Conservation (phyloP, 2,888 invertebrate genomes). For the Xylota sylvarum region DNA sequence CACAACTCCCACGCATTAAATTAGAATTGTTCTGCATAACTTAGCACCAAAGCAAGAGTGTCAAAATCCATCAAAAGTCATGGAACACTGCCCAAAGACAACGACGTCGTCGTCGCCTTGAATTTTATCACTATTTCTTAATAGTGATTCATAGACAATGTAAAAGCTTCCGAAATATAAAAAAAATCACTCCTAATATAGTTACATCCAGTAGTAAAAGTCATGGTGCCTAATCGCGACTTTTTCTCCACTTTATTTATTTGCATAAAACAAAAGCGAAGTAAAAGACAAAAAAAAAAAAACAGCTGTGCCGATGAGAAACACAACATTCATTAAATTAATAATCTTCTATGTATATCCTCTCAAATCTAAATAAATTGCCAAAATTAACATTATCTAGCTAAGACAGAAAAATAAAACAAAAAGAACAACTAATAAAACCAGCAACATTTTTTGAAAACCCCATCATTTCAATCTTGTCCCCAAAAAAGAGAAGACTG, state of each 20-base stretch:
- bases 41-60: conserved; percentile 2
- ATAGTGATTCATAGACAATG: conserved; percentile 1
- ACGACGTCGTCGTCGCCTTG: conserved; percentile 1
- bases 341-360: conserved; percentile 2
- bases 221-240: not conserved
- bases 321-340: not conserved
- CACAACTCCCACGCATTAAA: conserved; percentile 38
- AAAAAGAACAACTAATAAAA: conserved; percentile 12
- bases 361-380: conserved; percentile 15
- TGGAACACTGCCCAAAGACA: conserved; percentile 7
- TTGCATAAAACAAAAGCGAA: not conserved
- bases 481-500: conserved; percentile 40
- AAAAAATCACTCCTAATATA: not conserved
- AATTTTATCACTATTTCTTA: not conserved
- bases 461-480: conserved; percentile 28
- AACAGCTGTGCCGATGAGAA: conserved; percentile 10
- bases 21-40: conserved; percentile 30
- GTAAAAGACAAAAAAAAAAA: not conserved
- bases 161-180: conserved; percentile 22
- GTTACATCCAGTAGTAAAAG: conserved; percentile 13
- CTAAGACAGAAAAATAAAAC: not conserved
- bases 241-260: conserved; percentile 7
- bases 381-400: conserved; percentile 8
- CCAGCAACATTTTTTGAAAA: conserved; percentile 13
- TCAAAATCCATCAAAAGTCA: conserved; percentile 33